These are phyloP conservation scores for Cynopterus sphinx DNA, from an alignment of 2,797 vertebrate species.

Conservation along the genomic window DNA sequence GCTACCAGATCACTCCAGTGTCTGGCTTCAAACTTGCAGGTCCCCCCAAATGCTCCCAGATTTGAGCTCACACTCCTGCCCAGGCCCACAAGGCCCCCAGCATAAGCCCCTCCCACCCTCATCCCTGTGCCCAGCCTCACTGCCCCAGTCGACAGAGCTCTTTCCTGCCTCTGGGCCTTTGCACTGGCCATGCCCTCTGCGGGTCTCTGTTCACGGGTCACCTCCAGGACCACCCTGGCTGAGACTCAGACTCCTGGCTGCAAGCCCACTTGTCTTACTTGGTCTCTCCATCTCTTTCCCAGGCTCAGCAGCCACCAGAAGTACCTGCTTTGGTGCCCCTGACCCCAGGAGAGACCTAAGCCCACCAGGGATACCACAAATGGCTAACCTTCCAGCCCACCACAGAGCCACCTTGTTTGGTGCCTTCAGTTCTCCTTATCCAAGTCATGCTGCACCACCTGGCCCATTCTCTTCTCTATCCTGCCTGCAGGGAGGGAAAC, in stretches of 20 bases:
- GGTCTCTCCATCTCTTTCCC: background rate
- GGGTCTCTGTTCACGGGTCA: background rate
- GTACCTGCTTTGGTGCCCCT: background rate
- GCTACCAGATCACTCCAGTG: background rate
- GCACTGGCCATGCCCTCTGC: background rate
- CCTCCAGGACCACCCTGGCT: background rate
- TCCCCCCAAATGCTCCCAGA: background rate
- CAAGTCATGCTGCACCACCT: background rate
- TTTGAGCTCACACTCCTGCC: background rate
- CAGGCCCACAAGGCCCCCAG: background rate
- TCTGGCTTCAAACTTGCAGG: rapidly evolving
- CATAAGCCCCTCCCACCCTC: background rate
- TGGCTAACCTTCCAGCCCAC: background rate
- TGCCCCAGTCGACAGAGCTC: too few relatives aligned
- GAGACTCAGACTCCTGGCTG: background rate
- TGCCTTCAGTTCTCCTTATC: background rate
- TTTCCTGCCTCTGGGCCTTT: background rate
- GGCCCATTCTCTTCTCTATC: background rate
- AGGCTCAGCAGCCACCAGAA: background rate
- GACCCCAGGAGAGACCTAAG: background rate
- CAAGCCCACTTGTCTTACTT: background rate
- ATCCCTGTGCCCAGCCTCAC: background rate
- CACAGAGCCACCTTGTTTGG: background rate
- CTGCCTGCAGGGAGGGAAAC: background rate
- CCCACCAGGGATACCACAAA: too few relatives aligned